A percentile compares a stretch with the other conserved stretches of the same genome.
These are phyloP conservation scores for Menidia menidia DNA, from an alignment of 2,797 vertebrate genomes.

Conservation along the genomic window DNA sequence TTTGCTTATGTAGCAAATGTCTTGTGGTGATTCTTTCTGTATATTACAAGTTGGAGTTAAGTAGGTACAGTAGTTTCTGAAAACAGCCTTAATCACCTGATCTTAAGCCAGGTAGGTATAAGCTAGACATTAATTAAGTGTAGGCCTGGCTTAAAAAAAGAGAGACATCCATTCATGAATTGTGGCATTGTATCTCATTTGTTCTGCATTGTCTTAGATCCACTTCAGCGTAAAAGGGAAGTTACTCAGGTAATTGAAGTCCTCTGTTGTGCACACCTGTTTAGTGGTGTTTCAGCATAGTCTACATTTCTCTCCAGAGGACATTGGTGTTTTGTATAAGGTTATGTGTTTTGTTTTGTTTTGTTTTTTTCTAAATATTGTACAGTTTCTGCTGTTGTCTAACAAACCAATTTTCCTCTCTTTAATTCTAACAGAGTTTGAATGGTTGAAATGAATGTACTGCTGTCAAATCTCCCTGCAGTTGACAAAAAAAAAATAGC, in stretches of 20 bases:
- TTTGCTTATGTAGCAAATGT: slow-evolving; percentile 29
- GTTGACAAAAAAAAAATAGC: slow-evolving; percentile 13
- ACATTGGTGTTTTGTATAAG: slow-evolving; percentile 31
- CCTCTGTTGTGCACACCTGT: slow-evolving; percentile 67
- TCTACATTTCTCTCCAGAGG: slow-evolving; percentile 43
- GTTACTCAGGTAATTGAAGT: slow-evolving; percentile 79
- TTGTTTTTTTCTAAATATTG: slow-evolving; percentile 24
- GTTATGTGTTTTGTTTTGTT: slow-evolving; percentile 11
- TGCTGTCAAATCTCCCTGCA: slow-evolving; percentile 21
- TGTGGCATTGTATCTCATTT: slow-evolving; percentile 39
- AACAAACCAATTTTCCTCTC: slow-evolving; percentile 20
- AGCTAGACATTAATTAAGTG: slow-evolving; percentile 15
- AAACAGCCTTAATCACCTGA: slow-evolving; percentile 54
- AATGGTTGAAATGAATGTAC: slow-evolving; percentile 64
- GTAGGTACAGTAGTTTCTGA: slow-evolving; percentile 25
- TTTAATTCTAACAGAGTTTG: slow-evolving; percentile 25
- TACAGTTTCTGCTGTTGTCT: slow-evolving; percentile 49
- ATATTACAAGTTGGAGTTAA: slow-evolving; percentile 21
- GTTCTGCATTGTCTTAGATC: slow-evolving; percentile 54
- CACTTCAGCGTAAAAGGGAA: slow-evolving; percentile 73
- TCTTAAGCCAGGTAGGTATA: slow-evolving; percentile 35
- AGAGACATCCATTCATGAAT: slow-evolving; percentile 33
- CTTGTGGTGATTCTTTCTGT: slow-evolving; percentile 38
- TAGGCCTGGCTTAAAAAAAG: slow-evolving; percentile 13
- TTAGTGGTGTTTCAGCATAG: slow-evolving; percentile 53